A percentile compares a stretch with the other conserved stretches of the same genome.
Evolutionary conservation across 2,113 vertebrate genomes (phyloP).

Genomic region (Sigmodon hispidus): DNA sequence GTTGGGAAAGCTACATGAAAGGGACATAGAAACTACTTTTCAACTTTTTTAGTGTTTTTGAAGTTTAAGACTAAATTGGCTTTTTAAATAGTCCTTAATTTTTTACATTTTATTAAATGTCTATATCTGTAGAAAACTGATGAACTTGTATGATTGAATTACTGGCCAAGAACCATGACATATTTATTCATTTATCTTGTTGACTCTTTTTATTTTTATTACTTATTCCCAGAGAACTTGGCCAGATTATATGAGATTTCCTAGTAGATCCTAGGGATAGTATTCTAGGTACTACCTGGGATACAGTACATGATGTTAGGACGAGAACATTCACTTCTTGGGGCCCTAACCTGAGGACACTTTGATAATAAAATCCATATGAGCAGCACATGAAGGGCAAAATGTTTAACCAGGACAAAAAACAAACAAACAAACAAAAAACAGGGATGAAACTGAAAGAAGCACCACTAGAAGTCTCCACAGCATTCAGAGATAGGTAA

Average conservation of each 20-base stretch:
- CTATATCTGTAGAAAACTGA: not conserved
- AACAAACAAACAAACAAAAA: too few relatives aligned
- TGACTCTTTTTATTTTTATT: not conserved
- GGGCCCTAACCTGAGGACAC: too few relatives aligned
- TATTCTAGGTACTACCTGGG: too few relatives aligned
- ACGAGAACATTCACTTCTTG: too few relatives aligned
- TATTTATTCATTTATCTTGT: slow-evolving; percentile 1
- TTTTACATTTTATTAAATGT: not conserved
- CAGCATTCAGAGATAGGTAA: too few relatives aligned
- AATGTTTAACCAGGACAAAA: too few relatives aligned
- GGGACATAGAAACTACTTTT: not conserved
- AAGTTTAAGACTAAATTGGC: not conserved
- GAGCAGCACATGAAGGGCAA: too few relatives aligned
- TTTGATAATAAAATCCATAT: too few relatives aligned
- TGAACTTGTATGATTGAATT: not conserved
- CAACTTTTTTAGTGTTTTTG: not conserved
- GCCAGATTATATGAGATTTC: not conserved
- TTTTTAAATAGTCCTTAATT: not conserved
- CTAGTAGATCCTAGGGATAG: too few relatives aligned
- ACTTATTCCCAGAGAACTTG: not conserved
- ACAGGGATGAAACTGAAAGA: too few relatives aligned
- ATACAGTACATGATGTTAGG: too few relatives aligned
- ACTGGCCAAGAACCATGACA: not conserved
- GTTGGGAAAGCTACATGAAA: not conserved
- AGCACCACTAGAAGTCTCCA: too few relatives aligned